Evolutionary conservation across 1,140 invertebrate species (phyloP), one percentile per base, ranked within the genome.

Genomic region (Drosophila auraria): DNA sequence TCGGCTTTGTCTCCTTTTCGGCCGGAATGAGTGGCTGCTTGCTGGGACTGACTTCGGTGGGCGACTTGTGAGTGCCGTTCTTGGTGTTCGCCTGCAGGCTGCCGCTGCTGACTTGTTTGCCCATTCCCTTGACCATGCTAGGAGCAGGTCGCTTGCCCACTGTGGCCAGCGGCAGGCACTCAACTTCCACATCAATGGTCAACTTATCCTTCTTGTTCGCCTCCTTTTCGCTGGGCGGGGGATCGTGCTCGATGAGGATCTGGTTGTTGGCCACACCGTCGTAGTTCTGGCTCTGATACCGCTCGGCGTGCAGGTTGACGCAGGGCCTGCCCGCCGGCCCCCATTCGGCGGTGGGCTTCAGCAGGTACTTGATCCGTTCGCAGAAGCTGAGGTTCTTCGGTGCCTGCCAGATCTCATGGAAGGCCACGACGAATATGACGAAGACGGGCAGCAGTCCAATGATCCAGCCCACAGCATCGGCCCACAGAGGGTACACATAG

Each of bases 401-500:
- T 4, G 93, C 94, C 73, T 93, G 94, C 68, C 92, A 94, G 56
- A 95, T 94, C 93, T 96, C 94, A 90, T 94, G 94, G 17, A 96
- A 89, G 4, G 95, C 96, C 82, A 96, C 93, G 15, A 95, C 87
- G 12, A 97, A 94, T 36, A 97, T 96, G 3, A 97, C 95, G 7
- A 95, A 70, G 1, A 97, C 95, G 0, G 97, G 96, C 72, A 96
- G 83, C 12, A 96, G 93, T 0, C 97, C 96, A 25, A 97, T 94
- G 3, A 95, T 92, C 96, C 96, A 97, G 7, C 97, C 96, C n/a
- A 97, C 94, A 1, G 95, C 94, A 83, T 97, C 95, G 0, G 96
- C 96, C 96, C 96, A 97, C 76, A 94, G 93, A 0, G 97, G 97
- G 91, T 97, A 97, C 6, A 95, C 94, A 78, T 96, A 96, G 58